Evolutionary conservation across 2,113 vertebrate species (phyloP), one percentile per base, ranked within the genome.

Genomic region (Cavia porcellus): DNA sequence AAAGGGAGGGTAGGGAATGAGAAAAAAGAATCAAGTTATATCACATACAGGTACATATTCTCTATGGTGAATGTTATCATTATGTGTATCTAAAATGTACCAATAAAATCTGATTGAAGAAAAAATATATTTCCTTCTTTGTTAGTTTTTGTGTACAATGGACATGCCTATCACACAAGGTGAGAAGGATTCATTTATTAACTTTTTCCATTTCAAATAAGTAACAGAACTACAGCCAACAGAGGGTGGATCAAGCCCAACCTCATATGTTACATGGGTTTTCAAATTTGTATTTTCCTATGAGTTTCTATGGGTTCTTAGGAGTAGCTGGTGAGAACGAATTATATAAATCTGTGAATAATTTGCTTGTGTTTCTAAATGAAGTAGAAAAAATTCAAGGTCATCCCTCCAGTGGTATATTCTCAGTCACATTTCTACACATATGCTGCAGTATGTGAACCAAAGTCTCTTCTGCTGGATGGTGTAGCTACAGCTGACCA

Each of bases 321-420:
- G 2, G 38, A 90, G 52, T 50, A 82, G 66, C 12, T 10, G 25
- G n/a, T 15, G 52, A 59, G 14, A 74, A 3, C 47, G 82, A 28
- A 89, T 38, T 86, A 66, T 35, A 83, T 38, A 57, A 88, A 89
- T 42, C 57, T 82, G 19, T 32, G 7, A 90, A 83, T 86, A 86
- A 92, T 50, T 57, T 86, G 77, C 12, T 68, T 92, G 35, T 57
- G 74, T 50, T 96, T 94, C 75, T 68, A 55, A 94, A 30, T 24
- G 42, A 90, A 92, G 20, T 5, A 86, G 8, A 50, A 85, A 64
- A 88, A 66, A 50, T 32, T 72, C 47, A 59, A 72, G 35, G 83
- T 94, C 5, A n/a, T 47, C 22, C 32, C 0, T 80, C 10, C 4
- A n/a, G 80, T 15, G 35, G 9, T 96, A 66, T 70, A 50, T 72